phyloP scores from a whole-genome alignment of 2,888 invertebrate species.

The Drosophila koepferae region DNA sequence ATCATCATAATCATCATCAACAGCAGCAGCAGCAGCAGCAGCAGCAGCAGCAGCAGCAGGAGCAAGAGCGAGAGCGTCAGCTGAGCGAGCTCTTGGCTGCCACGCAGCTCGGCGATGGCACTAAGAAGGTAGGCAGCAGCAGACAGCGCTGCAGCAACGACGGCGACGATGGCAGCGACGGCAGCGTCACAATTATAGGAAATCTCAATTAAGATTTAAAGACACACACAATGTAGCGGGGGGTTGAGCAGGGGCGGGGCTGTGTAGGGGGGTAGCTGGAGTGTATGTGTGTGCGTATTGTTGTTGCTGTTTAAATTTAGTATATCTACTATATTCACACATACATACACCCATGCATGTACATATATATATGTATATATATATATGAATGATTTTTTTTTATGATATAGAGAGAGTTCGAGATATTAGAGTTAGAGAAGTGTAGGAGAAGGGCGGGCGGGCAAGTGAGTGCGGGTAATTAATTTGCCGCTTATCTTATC shows the following conservation, averaged over 20 bases:
- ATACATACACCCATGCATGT: background rate
- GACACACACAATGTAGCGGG: conserved; percentile 11
- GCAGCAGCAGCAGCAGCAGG: background rate
- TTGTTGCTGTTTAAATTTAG: conserved; percentile 27
- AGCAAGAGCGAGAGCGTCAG: conserved; percentile 40
- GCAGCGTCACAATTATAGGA: conserved; percentile 72
- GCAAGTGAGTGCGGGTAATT: conserved; percentile 53
- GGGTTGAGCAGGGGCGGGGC: background rate
- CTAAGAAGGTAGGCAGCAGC: conserved; percentile 72
- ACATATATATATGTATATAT: conserved; percentile 1
- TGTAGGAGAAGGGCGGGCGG: background rate
- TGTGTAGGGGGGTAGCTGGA: background rate
- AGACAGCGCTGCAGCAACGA: conserved; percentile 26
- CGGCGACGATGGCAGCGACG: conserved; percentile 34
- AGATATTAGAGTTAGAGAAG: conserved; percentile 40
- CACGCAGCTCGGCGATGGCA: conserved; percentile 66
- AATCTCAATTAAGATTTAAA: conserved; percentile 70
- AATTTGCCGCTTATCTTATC: conserved; percentile 75
- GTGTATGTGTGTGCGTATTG: conserved; percentile 16
- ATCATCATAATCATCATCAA: background rate
- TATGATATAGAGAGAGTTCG: conserved; percentile 18
- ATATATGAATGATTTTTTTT: conserved; percentile 12
- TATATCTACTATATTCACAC: conserved; percentile 9
- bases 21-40: background rate
- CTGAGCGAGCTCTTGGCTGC: conserved; percentile 73